phyloP scores from a whole-genome alignment of 2,113 vertebrate species.

The Lathamus discolor region DNA sequence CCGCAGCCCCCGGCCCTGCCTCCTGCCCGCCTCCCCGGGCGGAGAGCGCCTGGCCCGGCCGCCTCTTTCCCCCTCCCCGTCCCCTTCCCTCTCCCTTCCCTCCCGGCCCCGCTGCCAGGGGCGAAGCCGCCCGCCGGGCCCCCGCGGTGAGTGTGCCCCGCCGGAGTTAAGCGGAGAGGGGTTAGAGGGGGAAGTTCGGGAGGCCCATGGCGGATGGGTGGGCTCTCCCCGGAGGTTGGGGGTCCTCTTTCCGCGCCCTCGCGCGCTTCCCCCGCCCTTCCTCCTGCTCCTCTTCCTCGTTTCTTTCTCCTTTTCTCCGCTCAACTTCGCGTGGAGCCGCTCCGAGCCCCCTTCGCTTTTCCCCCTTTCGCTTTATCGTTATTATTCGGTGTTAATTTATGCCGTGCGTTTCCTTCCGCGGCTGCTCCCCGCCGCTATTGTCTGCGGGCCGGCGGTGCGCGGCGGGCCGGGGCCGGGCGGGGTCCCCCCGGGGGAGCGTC shows the following conservation, averaged over 20 bases:
- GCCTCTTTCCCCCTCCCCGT: neutral
- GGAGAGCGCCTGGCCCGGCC: neutral
- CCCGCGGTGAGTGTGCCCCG: constrained; percentile 30
- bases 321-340: neutral
- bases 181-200: neutral
- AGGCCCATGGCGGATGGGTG: neutral
- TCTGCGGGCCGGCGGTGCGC: neutral
- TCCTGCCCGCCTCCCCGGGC: constrained; percentile 19
- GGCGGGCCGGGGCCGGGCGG: neutral
- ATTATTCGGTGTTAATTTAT: neutral
- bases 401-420: neutral
- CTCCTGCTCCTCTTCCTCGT: neutral
- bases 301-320: neutral
- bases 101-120: constrained; percentile 11
- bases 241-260: neutral
- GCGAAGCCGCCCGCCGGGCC: constrained; percentile 34
- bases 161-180: constrained; percentile 58
- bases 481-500: neutral
- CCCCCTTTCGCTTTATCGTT: neutral
- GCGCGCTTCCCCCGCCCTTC: neutral
- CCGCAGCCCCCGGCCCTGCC: neutral
- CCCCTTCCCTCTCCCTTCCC: constrained; percentile 2
- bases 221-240: neutral
- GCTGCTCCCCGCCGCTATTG: constrained; percentile 15
- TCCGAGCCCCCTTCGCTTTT: neutral